phyloP scores from a whole-genome alignment of 2,888 invertebrate species.

The Eugnorisma glareosa region DNA sequence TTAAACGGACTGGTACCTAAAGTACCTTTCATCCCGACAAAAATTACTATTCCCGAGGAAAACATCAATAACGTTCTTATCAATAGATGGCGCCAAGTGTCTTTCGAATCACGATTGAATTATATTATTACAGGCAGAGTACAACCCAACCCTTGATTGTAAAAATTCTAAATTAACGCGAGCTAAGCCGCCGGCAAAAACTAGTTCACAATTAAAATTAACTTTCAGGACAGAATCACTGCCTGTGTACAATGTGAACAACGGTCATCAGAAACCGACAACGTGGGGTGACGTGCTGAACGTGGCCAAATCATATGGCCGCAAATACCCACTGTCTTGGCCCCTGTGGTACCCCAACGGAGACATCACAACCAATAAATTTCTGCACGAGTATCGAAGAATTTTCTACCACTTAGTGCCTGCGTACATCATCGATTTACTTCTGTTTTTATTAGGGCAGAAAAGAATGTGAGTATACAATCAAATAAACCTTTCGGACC shows the following conservation, averaged over 20 bases:
- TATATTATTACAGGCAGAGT: too few species aligned
- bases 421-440: conserved; percentile 94
- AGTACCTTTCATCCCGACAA: too few species aligned
- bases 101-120: too few species aligned
- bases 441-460: conserved; percentile 93
- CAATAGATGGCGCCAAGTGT: too few species aligned
- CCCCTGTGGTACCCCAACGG: conserved; percentile 97
- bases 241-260: conserved; percentile 97
- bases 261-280: conserved; percentile 94
- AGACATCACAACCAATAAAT: conserved; percentile 92
- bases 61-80: too few species aligned
- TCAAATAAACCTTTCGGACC: not conserved
- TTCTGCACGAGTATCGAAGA: conserved; percentile 92
- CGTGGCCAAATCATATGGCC: conserved; percentile 92
- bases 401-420: conserved; percentile 94
- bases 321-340: conserved; percentile 94
- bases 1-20: too few species aligned
- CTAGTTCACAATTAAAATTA: not conserved
- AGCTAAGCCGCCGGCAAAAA: too few species aligned
- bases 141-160: too few species aligned
- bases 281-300: conserved; percentile 96
- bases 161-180: too few species aligned
- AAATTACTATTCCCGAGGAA: too few species aligned
- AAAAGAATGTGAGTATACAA: conserved; percentile 95
- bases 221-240: conserved; percentile 91